Percentiles rank a stretch among this genome's conserved stretches.
These are phyloP conservation scores for Sialia sialis DNA, from an alignment of 2,113 vertebrate genomes.

Conservation along the genomic window DNA sequence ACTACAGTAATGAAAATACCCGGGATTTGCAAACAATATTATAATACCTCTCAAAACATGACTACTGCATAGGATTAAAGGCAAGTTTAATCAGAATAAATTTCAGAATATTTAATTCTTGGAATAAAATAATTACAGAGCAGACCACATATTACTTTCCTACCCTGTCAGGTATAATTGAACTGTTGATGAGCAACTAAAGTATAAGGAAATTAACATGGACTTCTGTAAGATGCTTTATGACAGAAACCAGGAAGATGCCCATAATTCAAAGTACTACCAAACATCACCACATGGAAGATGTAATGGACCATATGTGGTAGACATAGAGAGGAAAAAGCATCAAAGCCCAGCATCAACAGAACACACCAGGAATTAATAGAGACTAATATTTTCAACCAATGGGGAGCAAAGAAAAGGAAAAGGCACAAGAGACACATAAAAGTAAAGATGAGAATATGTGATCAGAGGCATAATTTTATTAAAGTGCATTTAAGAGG, in stretches of 20 bases:
- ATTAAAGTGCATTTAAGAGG: neutral
- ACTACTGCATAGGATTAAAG: neutral
- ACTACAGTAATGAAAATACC: neutral
- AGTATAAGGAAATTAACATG: neutral
- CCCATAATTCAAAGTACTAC: neutral
- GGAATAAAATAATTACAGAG: neutral
- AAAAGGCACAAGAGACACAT: neutral
- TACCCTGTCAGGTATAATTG: neutral
- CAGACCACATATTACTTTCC: neutral
- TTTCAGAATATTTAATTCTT: neutral
- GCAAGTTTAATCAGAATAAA: neutral
- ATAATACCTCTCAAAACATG: neutral
- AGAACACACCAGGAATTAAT: neutral
- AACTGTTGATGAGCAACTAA: neutral
- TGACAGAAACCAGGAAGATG: neutral
- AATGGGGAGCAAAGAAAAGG: neutral
- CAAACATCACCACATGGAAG: neutral
- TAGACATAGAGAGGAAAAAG: neutral
- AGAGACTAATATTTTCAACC: neutral
- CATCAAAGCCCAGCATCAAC: neutral
- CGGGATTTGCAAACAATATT: neutral
- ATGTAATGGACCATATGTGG: neutral
- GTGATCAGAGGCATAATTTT: neutral
- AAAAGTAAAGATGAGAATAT: neutral
- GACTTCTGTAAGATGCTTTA: neutral